Evolutionary conservation across 2,113 vertebrate species (phyloP).

Genomic region (Epinephelus moara): DNA sequence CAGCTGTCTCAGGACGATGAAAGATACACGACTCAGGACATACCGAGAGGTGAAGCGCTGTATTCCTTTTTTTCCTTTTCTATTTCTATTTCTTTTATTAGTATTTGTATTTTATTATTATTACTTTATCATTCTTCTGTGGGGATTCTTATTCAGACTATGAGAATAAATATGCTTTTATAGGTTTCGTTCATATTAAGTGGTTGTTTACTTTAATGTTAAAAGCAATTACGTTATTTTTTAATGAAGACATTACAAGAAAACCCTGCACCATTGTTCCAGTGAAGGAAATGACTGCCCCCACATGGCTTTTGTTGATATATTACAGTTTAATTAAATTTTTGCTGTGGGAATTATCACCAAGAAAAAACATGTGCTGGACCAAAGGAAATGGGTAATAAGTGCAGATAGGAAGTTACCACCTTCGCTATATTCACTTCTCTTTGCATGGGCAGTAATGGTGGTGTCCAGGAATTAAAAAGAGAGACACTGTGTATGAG

Average conservation of each 20-base stretch:
- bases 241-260: background rate
- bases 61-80: too few relatives aligned
- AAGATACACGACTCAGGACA: background rate
- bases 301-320: conserved; percentile 28
- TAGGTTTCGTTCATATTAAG: background rate
- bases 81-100: too few relatives aligned
- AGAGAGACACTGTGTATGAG: background rate
- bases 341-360: conserved; percentile 1
- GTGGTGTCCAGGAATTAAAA: background rate
- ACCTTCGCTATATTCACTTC: background rate
- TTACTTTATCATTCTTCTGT: background rate
- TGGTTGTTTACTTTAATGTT: conserved; percentile 13
- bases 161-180: background rate
- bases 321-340: conserved; percentile 36
- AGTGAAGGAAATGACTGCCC: conserved; percentile 8
- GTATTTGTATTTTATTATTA: background rate
- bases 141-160: background rate
- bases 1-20: background rate
- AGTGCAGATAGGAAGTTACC: background rate
- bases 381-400: conserved; percentile 1
- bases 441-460: background rate
- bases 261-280: background rate
- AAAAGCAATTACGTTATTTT: conserved; percentile 1
- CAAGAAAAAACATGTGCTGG: conserved; percentile 12
- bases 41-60: background rate